Conservation (phyloP, 1,140 invertebrate genomes). For the Nautilus pompilius region DNA sequence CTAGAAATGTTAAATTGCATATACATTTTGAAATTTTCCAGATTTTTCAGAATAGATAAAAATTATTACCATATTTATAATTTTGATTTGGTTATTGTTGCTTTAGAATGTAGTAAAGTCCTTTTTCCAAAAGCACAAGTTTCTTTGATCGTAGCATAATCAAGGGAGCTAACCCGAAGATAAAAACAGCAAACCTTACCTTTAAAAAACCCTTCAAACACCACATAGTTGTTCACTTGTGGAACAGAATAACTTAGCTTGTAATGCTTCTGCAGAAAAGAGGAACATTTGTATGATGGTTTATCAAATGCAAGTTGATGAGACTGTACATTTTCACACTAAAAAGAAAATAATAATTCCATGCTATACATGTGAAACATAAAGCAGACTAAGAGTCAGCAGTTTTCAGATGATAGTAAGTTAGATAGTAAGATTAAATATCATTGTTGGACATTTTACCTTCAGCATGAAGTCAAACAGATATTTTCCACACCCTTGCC, state of each 20-base stretch:
- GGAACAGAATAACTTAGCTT: conserved; percentile 67
- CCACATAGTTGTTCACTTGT: conserved; percentile 85
- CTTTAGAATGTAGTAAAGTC: no score
- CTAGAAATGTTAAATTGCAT: no score
- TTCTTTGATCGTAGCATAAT: no score
- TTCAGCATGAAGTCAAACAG: conserved; percentile 54
- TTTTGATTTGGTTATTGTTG: no score
- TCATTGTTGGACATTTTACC: conserved; percentile 23
- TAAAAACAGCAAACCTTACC: no score
- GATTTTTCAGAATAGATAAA: no score
- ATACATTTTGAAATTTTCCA: no score
- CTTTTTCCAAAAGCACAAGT: no score
- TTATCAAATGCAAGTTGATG: conserved; percentile 82
- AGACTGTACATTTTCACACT: conserved; percentile 70
- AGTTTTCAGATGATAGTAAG: background rate
- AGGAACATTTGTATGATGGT: conserved; percentile 81
- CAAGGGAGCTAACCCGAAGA: no score
- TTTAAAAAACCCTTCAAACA: conserved; percentile 83
- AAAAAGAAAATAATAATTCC: conserved; percentile 36
- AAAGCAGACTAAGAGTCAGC: background rate
- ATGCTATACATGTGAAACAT: no score
- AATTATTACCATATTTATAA: no score
- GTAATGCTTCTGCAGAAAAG: conserved; percentile 83
- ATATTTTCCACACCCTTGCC: conserved; percentile 49
- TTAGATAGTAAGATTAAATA: background rate